Conservation (phyloP, 1,140 invertebrate genomes). For the Schlechtendalia chinensis region DNA sequence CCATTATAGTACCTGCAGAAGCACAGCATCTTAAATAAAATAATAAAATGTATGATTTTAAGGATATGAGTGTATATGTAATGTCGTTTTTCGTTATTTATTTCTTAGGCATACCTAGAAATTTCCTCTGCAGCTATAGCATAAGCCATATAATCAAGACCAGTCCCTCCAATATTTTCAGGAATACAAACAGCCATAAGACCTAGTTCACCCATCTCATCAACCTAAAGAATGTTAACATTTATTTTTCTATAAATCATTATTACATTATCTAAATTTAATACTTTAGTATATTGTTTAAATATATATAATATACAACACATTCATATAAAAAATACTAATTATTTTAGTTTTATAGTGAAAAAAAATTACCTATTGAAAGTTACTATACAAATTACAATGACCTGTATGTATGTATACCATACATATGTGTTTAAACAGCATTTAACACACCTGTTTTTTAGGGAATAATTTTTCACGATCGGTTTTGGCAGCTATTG, state of each 20-base stretch:
- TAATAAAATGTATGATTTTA: not conserved
- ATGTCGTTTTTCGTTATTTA: no score
- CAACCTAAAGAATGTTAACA: constrained; percentile 62
- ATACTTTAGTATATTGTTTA: no score
- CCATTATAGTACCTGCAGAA: constrained; percentile 84
- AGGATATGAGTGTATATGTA: not conserved
- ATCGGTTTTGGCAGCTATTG: constrained; percentile 81
- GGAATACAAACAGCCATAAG: constrained; percentile 80
- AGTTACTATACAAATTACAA: no score
- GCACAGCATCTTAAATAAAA: constrained; percentile 65
- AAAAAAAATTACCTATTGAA: no score
- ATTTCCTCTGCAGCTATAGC: constrained; percentile 94
- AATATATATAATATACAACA: no score
- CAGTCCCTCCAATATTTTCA: constrained; percentile 80
- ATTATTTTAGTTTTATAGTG: no score
- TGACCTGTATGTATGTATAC: no score
- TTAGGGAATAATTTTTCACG: constrained; percentile 79
- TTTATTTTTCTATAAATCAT: no score
- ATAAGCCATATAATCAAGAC: constrained; percentile 89
- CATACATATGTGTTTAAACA: no score
- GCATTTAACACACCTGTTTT: constrained; percentile 61
- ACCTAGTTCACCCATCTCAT: constrained; percentile 89
- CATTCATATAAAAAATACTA: no score
- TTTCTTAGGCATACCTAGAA: constrained; percentile 60
- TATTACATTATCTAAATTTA: no score